A percentile compares a stretch with the other conserved stretches of the same genome.
Evolutionary conservation across 2,888 invertebrate genomes (phyloP).

Genomic region (Ecliptopera silaceata): DNA sequence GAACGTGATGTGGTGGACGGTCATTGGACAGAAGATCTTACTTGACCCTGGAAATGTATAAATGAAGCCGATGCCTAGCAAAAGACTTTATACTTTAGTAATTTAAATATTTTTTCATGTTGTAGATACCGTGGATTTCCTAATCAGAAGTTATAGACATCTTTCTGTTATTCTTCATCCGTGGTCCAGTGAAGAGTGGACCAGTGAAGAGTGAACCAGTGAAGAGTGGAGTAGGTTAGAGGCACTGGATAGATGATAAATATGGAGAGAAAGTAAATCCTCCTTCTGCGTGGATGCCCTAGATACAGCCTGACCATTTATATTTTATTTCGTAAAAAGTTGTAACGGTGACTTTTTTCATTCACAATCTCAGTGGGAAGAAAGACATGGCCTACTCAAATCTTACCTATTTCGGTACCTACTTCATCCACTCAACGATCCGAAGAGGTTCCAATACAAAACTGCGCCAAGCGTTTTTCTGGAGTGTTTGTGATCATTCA

Average conservation of each 20-base stretch:
- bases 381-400: background rate
- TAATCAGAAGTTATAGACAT: too few relatives aligned
- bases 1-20: too few relatives aligned
- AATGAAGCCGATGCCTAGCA: too few relatives aligned
- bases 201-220: background rate
- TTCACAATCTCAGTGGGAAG: background rate
- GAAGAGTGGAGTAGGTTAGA: background rate
- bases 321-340: slow-evolving; percentile 6
- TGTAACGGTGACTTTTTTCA: slow-evolving; percentile 4
- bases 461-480: background rate
- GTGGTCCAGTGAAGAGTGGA: background rate
- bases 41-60: too few relatives aligned
- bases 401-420: background rate
- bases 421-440: background rate
- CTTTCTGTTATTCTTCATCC: background rate
- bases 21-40: too few relatives aligned
- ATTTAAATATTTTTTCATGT: too few relatives aligned
- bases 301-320: background rate
- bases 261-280: slow-evolving; percentile 15
- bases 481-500: too few relatives aligned
- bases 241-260: background rate
- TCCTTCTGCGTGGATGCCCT: slow-evolving; percentile 6
- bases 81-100: too few relatives aligned
- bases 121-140: too few relatives aligned
- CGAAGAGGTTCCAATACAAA: background rate